Evolutionary conservation across 2,888 invertebrate species (phyloP), one percentile per base, ranked within the genome.

Genomic region (Agrotis puta): DNA sequence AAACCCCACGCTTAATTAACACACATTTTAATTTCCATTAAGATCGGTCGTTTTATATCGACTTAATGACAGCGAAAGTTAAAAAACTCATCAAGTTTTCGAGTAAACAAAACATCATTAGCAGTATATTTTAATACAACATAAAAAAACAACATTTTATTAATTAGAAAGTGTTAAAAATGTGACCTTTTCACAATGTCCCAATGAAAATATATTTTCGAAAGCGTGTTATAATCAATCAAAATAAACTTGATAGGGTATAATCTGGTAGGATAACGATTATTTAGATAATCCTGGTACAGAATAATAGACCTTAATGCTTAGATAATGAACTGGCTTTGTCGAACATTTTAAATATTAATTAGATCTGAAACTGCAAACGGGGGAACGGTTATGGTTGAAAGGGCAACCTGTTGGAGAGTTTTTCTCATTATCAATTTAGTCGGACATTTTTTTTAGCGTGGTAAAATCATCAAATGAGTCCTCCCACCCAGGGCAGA

Each of bases 141-240:
- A 4, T 50, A 50, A 54, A 45, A 64, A 50, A 64, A 64, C 63
- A 80, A 72, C 58, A 70, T 63, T 57, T 63, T 45, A 51, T 67
- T 71, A 56, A 74, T 77, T 83, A 82, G 84, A 83, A 83, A 83
- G 84, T 83, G 79, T 84, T 71, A 47, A 79, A 70, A 71, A 78
- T 45, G 47, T 70, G 68, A 79, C 73, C 78, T 78, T 74, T 81
- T 69, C 57, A 50, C 61, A 65, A 70, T 27, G 64, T 61, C 54
- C 72, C 63, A 81, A 64, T 77, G 66, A 59, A 61, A 73, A 81
- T 69, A 76, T 54, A 77, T 67, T 69, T 68, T 66, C 54, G 76
- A 84, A 84, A 84, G 72, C 69, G 74, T 80, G 58, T 59, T 66
- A 53, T 58, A 76, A 82, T 77, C 70, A 65, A 79, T 75, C 66